Evolutionary conservation across 2,797 vertebrate genomes (phyloP).

Genomic region (Danio choprae): DNA sequence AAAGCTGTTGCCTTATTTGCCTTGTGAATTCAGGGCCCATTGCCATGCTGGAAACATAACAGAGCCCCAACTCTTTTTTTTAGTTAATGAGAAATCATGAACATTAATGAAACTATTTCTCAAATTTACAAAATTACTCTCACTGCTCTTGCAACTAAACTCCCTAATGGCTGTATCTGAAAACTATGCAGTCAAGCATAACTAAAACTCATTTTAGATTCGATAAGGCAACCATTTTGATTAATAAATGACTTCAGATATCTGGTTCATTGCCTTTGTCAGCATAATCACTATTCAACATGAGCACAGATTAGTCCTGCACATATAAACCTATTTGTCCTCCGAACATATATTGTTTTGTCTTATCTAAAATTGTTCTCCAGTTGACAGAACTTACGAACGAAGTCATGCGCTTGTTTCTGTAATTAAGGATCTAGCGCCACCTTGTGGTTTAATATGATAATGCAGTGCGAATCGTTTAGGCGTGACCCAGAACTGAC

Average conservation of each 20-base stretch:
- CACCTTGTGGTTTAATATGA: slow-evolving; percentile 59
- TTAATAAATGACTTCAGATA: slow-evolving; percentile 1
- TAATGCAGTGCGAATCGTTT: background rate
- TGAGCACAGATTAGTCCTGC: background rate
- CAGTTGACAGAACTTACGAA: background rate
- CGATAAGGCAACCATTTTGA: background rate
- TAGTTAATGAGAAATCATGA: slow-evolving; percentile 19
- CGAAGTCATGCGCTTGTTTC: background rate
- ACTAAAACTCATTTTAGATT: background rate
- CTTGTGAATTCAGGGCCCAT: background rate
- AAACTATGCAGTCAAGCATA: slow-evolving; percentile 3
- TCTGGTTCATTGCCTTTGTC: background rate
- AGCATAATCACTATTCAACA: background rate
- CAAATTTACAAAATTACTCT: background rate
- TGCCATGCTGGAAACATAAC: slow-evolving; percentile 27
- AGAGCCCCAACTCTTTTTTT: background rate
- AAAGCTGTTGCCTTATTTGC: background rate
- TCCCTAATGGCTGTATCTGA: background rate
- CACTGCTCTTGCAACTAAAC: slow-evolving; percentile 1
- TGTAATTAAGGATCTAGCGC: slow-evolving; percentile 53
- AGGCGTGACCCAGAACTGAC: slow-evolving; percentile 28
- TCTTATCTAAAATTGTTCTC: background rate
- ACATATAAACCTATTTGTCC: background rate
- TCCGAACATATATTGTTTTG: background rate
- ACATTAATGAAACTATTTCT: slow-evolving; percentile 5